These are phyloP conservation scores for Creontiades dilutus DNA, from an alignment of 2,888 invertebrate genomes.

Conservation along the genomic window DNA sequence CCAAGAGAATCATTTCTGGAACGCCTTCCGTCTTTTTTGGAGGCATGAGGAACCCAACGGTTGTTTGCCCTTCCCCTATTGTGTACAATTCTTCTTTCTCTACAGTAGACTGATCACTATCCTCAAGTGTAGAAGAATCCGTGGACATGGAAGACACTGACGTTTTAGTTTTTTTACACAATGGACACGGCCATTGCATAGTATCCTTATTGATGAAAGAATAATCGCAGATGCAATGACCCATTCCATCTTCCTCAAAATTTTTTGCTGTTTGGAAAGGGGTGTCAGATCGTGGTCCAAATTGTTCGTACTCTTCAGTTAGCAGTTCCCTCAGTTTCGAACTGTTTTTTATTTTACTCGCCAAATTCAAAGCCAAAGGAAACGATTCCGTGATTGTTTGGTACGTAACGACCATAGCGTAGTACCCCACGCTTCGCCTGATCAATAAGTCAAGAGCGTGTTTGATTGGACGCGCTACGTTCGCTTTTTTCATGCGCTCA, in stretches of 20 bases:
- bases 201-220: constrained; percentile 49
- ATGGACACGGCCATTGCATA: constrained; percentile 61
- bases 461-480: constrained; percentile 62
- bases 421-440: constrained; percentile 54
- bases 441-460: constrained; percentile 64
- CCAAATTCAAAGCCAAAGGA: constrained; percentile 35
- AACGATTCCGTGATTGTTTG: constrained; percentile 24
- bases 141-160: not conserved
- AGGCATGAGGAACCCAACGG: constrained; percentile 55
- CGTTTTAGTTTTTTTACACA: constrained; percentile 35
- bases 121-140: not conserved
- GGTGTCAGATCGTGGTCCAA: constrained; percentile 61
- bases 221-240: constrained; percentile 68
- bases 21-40: constrained; percentile 35
- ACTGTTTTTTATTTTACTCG: constrained; percentile 49
- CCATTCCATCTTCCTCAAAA: constrained; percentile 57
- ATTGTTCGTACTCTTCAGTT: constrained; percentile 58
- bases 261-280: constrained; percentile 48
- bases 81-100: constrained; percentile 38
- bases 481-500: constrained; percentile 65
- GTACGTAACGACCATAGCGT: constrained; percentile 60
- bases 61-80: constrained; percentile 53
- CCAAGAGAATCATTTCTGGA: constrained; percentile 51
- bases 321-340: constrained; percentile 58
- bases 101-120: not conserved